Evolutionary conservation across 1,140 invertebrate species (phyloP), one percentile per base, ranked within the genome.

Genomic region (Platyscapa corneri): DNA sequence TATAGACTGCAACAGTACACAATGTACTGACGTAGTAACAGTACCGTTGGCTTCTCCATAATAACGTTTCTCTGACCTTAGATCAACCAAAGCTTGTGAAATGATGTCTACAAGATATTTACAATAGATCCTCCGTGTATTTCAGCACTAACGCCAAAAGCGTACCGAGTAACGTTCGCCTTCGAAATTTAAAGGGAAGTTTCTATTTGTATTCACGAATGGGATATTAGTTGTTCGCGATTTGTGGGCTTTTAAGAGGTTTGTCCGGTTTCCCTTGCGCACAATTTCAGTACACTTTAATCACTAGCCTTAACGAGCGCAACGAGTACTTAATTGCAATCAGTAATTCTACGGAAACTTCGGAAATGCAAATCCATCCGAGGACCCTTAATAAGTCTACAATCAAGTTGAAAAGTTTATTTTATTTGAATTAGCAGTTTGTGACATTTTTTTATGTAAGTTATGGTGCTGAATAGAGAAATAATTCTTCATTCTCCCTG

Each of bases 341-440:
- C 67, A 72, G 67, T 42, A 74, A 74, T 74, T 74, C 67, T 49
- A 42, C 7, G 82, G 72, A 46, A 30, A 37, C 72, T 77, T 77
- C 46, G 49, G 42, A 64, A 77, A 77, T 83, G 82, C 42, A 83
- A 83, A 83, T 83, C 82, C 32, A 30, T 12, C 42, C 18, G 23
- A 10, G 20, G 1, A 67, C 65, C 30, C n/a, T n/a, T 53, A 83
- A 83, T 42, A 76, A 67, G 74, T 30, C 42, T 7, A 42, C 70
- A n/a, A 74, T 74, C 7, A 42, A 12, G 12, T 42, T 42, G 0
- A 23, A 23, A 42, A 74, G 37, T 74, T 74, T 74, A 42, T 32
- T 67, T 67, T 67, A 60, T 74, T 74, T 74, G 42, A 74, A 74
- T 74, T 42, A 20, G 23, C 70, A 20, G 70, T 27, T 42, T 7